Conservation (phyloP, 2,888 invertebrate genomes). For the Ellobium chinense region DNA sequence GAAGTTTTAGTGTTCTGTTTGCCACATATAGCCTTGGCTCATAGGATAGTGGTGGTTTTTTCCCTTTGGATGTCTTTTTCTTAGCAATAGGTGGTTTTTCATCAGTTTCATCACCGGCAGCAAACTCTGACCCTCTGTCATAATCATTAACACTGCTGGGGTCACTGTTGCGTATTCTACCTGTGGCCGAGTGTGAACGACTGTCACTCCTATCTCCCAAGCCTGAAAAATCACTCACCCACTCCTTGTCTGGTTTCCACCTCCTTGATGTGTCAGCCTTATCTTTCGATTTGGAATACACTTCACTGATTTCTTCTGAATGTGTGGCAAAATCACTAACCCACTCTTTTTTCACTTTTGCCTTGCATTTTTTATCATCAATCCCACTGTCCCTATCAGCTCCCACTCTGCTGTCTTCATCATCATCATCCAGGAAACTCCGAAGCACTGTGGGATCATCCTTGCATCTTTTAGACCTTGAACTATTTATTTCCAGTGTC, state of each 20-base stretch:
- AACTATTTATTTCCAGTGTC: not conserved
- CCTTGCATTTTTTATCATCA: not conserved
- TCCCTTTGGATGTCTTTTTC: not conserved
- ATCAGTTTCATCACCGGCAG: not conserved
- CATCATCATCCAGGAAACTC: not conserved
- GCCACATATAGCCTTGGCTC: conserved; percentile 65
- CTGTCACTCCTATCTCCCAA: not conserved
- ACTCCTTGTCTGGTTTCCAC: conserved; percentile 49
- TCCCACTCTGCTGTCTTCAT: not conserved
- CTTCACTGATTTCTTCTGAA: not conserved
- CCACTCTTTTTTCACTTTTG: not conserved
- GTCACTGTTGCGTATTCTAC: not conserved
- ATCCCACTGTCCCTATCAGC: not conserved
- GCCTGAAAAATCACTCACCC: conserved; percentile 51
- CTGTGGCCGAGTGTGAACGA: not conserved
- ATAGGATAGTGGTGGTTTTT: conserved; percentile 48
- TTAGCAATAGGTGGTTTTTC: not conserved
- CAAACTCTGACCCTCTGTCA: not conserved
- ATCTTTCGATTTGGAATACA: not conserved
- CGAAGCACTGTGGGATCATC: not conserved
- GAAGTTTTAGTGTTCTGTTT: conserved; percentile 62
- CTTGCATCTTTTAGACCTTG: not conserved
- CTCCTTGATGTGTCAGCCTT: not conserved
- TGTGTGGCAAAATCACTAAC: not conserved
- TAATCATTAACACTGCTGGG: not conserved